Conservation (phyloP, 1,140 invertebrate species). For the Teleogryllus occipitalis region DNA sequence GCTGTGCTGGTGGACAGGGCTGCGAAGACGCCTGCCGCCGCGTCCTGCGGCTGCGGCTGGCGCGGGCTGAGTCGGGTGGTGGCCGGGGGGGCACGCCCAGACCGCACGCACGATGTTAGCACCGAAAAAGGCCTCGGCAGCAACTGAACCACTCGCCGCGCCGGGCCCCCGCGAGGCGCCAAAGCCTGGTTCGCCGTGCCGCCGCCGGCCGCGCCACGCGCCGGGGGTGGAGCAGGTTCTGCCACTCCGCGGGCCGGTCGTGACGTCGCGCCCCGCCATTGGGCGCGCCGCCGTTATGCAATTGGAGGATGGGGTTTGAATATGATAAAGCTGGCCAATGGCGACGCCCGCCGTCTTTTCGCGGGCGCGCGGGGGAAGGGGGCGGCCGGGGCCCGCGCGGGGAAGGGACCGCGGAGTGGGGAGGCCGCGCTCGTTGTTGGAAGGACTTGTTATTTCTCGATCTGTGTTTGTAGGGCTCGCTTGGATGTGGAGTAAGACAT, state of each 20-base stretch:
- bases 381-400: too few relatives aligned
- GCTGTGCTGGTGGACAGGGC: not conserved
- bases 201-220: conserved; percentile 11
- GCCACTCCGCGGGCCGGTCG: not conserved
- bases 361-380: too few relatives aligned
- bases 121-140: not conserved
- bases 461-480: not conserved
- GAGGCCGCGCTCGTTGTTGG: not conserved
- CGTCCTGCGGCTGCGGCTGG: too few relatives aligned
- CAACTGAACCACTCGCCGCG: not conserved
- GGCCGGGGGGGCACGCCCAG: not conserved
- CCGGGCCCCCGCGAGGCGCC: not conserved
- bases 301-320: not conserved
- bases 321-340: not conserved
- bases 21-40: not conserved
- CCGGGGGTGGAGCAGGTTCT: conserved; percentile 8
- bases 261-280: not conserved
- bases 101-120: not conserved
- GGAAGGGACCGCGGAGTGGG: not conserved
- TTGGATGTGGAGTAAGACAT: not conserved
- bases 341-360: not conserved
- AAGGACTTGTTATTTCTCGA: conserved; percentile 4
- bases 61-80: not conserved
- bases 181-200: not conserved
- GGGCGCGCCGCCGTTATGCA: not conserved